phyloP scores from a whole-genome alignment of 53 echinoderm and acorn worm genomes.

The Zoroaster sp. region DNA sequence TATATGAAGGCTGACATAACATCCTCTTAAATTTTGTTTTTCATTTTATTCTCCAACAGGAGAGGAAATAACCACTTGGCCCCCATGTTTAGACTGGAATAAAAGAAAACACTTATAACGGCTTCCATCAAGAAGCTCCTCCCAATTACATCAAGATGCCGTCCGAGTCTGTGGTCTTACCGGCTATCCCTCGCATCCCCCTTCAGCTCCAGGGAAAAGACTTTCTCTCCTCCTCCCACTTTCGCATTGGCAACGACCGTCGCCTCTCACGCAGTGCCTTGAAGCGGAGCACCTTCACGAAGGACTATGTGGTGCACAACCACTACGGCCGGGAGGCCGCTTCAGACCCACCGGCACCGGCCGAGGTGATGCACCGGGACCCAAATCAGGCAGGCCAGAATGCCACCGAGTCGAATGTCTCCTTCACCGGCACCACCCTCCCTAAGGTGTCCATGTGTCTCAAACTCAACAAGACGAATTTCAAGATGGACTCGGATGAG shows the following conservation, averaged over 20 bases:
- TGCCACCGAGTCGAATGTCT: constrained; percentile 75
- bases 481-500: constrained; percentile 93
- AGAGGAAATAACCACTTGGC: background rate
- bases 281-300: constrained; percentile 89
- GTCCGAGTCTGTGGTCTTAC: constrained; percentile 49
- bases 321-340: constrained; percentile 69
- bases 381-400: constrained; percentile 42
- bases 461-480: constrained; percentile 91
- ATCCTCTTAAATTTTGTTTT: too few species aligned
- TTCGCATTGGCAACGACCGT: constrained; percentile 80
- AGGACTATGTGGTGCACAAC: constrained; percentile 79
- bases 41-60: too few species aligned
- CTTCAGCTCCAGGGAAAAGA: constrained; percentile 74
- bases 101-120: background rate
- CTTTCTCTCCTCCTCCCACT: constrained; percentile 86
- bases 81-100: background rate
- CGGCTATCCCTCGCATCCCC: constrained; percentile 59
- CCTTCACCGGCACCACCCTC: constrained; percentile 69
- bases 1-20: too few species aligned
- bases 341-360: constrained; percentile 81
- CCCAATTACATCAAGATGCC: constrained; percentile 30
- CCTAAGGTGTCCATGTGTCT: constrained; percentile 80
- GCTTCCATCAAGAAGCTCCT: background rate
- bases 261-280: constrained; percentile 83
- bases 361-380: constrained; percentile 92